Evolutionary conservation across 2,797 vertebrate species (phyloP).

Genomic region (Oreochromis grahami): DNA sequence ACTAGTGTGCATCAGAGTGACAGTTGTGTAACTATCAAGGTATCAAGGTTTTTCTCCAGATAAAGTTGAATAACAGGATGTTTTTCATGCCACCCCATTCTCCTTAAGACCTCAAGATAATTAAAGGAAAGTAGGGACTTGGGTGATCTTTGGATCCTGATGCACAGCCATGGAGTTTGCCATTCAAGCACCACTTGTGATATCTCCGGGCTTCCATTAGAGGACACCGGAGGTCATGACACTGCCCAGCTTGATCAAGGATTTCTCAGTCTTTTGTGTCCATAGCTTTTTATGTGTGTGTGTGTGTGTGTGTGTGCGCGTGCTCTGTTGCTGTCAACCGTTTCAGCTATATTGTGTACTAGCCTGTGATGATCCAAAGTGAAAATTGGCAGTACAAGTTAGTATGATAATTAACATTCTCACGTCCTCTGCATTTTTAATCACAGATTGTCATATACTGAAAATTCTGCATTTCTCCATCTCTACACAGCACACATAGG

Average conservation of each 20-base stretch:
- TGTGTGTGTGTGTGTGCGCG: not conserved
- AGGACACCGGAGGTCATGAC: constrained; percentile 28
- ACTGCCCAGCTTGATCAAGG: constrained; percentile 33
- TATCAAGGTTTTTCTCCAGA: not conserved
- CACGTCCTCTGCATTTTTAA: constrained; percentile 26
- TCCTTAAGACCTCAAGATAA: constrained; percentile 35
- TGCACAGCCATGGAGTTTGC: constrained; percentile 35
- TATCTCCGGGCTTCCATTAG: constrained; percentile 6
- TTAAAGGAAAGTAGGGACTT: constrained; percentile 30
- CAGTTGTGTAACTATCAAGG: constrained; percentile 20
- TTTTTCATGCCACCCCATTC: constrained; percentile 15
- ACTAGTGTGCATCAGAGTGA: not conserved
- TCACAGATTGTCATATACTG: constrained; percentile 18
- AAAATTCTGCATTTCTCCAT: not conserved
- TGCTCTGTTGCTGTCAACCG: not conserved
- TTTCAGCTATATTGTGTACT: not conserved
- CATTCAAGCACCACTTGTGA: constrained; percentile 49
- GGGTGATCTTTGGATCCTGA: constrained; percentile 43
- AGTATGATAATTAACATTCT: constrained; percentile 32
- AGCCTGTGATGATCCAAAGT: constrained; percentile 11
- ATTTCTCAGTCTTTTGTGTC: constrained; percentile 36
- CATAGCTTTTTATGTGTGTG: not conserved
- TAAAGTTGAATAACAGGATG: constrained; percentile 4
- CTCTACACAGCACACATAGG: constrained; percentile 14
- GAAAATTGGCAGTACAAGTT: constrained; percentile 19